Percentiles rank a stretch among this genome's conserved stretches.
Evolutionary conservation across 2,113 vertebrate species (phyloP).

Genomic region (Pipa parva): DNA sequence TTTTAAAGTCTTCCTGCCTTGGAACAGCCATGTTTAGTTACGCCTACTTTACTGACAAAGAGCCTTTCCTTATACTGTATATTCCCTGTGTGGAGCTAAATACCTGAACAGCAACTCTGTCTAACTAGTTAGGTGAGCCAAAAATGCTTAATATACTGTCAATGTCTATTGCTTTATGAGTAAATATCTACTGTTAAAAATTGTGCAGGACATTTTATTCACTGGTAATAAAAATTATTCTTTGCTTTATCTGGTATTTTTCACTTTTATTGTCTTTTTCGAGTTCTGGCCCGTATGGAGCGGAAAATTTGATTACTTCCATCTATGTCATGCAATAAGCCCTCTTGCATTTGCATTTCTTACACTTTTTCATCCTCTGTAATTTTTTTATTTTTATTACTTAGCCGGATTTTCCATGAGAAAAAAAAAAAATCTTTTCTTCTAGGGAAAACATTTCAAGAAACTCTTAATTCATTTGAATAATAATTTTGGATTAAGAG

Average conservation of each 20-base stretch:
- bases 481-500: no score
- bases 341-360: conserved; percentile 36
- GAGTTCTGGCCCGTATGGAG: conserved; percentile 30
- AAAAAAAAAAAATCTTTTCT: conserved; percentile 16
- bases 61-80: neutral
- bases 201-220: conserved; percentile 33
- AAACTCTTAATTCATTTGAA: no score
- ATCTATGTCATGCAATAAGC: conserved; percentile 33
- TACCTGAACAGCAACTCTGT: neutral
- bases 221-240: conserved; percentile 36
- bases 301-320: conserved; percentile 40
- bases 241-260: conserved; percentile 40
- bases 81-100: neutral
- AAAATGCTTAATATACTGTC: conserved; percentile 10
- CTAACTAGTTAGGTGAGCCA: neutral
- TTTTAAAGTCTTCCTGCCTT: no score
- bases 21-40: no score
- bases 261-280: conserved; percentile 44
- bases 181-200: conserved; percentile 27
- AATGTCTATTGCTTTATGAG: conserved; percentile 14
- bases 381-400: conserved; percentile 26
- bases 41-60: neutral
- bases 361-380: conserved; percentile 28
- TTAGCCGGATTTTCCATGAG: conserved; percentile 38
- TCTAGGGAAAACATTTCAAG: no score